A percentile compares a stretch with the other conserved stretches of the same genome.
These are phyloP conservation scores for Polyommatus icarus DNA, from an alignment of 2,888 invertebrate genomes.

Conservation along the genomic window DNA sequence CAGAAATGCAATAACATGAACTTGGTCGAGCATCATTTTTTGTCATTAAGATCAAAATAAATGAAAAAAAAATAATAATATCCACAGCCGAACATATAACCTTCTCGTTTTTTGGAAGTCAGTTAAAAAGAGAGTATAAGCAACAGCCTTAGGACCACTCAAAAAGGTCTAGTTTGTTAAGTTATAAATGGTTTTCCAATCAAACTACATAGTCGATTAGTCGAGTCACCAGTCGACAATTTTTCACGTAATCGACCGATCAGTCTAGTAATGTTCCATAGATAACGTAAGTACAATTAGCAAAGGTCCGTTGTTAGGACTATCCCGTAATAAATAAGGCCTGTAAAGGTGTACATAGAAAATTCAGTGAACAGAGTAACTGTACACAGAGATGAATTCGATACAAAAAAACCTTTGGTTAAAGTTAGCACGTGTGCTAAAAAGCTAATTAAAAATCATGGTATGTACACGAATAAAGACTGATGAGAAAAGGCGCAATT, in stretches of 20 bases:
- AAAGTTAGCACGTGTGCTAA: too few relatives aligned
- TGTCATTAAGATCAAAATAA: too few relatives aligned
- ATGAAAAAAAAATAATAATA: too few relatives aligned
- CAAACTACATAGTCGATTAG: not conserved
- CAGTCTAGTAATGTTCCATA: not conserved
- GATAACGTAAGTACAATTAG: constrained; percentile 29
- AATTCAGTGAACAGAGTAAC: not conserved
- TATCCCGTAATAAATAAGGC: not conserved
- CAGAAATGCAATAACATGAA: too few relatives aligned
- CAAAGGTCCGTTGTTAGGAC: constrained; percentile 13
- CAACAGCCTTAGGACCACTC: not conserved
- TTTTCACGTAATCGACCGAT: not conserved
- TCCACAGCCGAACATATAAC: too few relatives aligned
- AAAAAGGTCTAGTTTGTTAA: not conserved
- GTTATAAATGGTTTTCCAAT: not conserved
- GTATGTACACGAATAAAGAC: too few relatives aligned
- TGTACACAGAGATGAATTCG: not conserved
- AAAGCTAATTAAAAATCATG: too few relatives aligned
- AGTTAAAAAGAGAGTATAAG: too few relatives aligned
- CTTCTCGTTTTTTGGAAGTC: too few relatives aligned
- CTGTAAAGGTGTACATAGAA: constrained; percentile 6
- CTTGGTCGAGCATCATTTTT: too few relatives aligned
- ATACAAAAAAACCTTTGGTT: not conserved
- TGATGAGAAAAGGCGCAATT: too few relatives aligned
- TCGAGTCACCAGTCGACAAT: not conserved